Percentiles rank a stretch among this genome's conserved stretches.
phyloP scores from a whole-genome alignment of 2,113 vertebrate genomes.

The Connochaetes taurinus region DNA sequence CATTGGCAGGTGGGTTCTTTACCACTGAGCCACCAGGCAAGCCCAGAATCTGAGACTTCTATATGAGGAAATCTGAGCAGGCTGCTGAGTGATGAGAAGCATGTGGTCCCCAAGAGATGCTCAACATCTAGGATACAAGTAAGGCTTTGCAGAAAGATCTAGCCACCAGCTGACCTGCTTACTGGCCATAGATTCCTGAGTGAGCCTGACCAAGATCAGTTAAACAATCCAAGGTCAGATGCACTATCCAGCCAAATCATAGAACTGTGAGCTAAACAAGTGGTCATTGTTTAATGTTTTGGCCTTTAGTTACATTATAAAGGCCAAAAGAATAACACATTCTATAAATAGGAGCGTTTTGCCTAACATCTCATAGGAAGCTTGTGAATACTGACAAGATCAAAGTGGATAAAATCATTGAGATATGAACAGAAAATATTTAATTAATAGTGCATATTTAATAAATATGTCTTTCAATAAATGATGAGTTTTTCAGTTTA shows the following conservation, averaged over 20 bases:
- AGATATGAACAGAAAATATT: neutral
- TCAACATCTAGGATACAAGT: neutral
- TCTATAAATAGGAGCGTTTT: neutral
- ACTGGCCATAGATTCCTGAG: neutral
- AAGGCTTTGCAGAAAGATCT: neutral
- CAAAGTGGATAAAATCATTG: neutral
- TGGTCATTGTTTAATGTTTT: neutral
- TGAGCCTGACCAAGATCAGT: neutral
- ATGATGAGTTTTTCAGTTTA: neutral
- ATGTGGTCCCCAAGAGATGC: accelerated
- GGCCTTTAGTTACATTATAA: neutral
- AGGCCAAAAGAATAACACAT: neutral
- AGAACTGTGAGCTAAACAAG: neutral
- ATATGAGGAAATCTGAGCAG: neutral
- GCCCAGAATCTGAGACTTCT: neutral
- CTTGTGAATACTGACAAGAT: neutral
- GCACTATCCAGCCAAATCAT: neutral
- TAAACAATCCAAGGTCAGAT: neutral
- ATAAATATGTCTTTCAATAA: neutral
- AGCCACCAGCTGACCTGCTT: neutral
- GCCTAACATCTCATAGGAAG: neutral
- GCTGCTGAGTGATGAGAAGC: neutral
- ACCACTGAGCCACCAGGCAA: neutral
- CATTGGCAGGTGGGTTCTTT: neutral
- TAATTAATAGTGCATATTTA: neutral